Conservation (phyloP, 37 sponge, comb jelly and placozoan species). For the Aplysina aerophoba region DNA sequence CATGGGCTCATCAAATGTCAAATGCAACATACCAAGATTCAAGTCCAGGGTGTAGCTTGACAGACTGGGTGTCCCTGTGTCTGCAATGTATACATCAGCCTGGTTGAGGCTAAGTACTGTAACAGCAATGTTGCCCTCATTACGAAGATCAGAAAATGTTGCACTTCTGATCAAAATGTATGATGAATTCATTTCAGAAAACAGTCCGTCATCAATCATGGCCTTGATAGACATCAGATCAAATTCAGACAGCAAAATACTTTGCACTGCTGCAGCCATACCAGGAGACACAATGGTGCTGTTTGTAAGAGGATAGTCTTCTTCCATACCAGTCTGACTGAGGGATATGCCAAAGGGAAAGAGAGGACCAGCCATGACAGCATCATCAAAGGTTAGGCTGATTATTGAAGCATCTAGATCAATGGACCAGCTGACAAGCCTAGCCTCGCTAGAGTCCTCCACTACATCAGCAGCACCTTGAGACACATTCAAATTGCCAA, state of each 20-base stretch:
- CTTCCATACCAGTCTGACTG: background rate
- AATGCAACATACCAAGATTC: conserved; percentile 57
- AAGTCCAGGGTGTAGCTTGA: conserved; percentile 66
- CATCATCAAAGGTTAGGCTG: conserved; percentile 73
- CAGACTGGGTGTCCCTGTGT: conserved; percentile 61
- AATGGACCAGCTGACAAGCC: conserved; percentile 48
- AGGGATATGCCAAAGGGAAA: conserved; percentile 42
- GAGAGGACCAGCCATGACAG: conserved; percentile 34
- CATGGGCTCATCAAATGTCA: conserved; percentile 69
- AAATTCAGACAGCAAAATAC: conserved; percentile 26
- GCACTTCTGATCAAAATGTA: conserved; percentile 69
- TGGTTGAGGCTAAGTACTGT: conserved; percentile 58
- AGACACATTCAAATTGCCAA: conserved; percentile 14
- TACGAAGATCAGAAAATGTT: conserved; percentile 62
- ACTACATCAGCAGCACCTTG: conserved; percentile 35
- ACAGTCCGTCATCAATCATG: conserved; percentile 32
- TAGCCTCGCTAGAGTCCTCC: conserved; percentile 51
- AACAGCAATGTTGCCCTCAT: conserved; percentile 60
- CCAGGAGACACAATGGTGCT: conserved; percentile 34
- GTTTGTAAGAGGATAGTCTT: conserved; percentile 31
- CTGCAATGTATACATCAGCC: conserved; percentile 48
- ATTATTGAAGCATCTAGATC: conserved; percentile 66
- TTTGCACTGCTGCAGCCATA: background rate
- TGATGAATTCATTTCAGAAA: conserved; percentile 28
- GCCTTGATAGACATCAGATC: conserved; percentile 55